phyloP scores from a whole-genome alignment of 1,140 invertebrate genomes.

The Helicoverpa armigera region DNA sequence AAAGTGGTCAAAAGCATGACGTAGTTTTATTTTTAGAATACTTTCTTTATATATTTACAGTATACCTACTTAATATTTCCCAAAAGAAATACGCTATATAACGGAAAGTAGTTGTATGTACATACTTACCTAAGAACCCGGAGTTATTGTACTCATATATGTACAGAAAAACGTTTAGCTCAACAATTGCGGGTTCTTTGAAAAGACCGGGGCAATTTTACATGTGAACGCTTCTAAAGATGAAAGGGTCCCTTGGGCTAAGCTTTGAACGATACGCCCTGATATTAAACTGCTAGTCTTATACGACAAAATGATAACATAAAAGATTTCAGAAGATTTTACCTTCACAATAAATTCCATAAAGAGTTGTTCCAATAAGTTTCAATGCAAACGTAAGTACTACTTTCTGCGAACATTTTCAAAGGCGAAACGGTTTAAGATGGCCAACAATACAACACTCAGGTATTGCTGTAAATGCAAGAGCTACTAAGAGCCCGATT shows the following conservation, averaged over 20 bases:
- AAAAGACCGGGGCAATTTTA: conserved; percentile 16
- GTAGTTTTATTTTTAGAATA: no score
- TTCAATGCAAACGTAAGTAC: neutral
- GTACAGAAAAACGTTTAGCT: conserved; percentile 4
- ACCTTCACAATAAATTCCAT: no score
- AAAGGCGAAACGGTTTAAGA: conserved; percentile 5
- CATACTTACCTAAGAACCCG: neutral
- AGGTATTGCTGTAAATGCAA: neutral
- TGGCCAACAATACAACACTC: neutral
- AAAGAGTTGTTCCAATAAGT: no score
- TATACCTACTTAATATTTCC: no score
- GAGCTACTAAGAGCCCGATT: neutral
- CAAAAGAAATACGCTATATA: no score
- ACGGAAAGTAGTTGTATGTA: neutral
- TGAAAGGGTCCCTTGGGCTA: conserved; percentile 2
- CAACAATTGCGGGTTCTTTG: conserved; percentile 9
- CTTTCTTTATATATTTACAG: no score
- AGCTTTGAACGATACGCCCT: neutral
- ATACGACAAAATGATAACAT: no score
- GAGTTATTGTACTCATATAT: neutral
- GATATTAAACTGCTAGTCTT: neutral
- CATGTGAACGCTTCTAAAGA: conserved; percentile 1
- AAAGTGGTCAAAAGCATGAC: no score
- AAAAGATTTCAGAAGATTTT: no score
- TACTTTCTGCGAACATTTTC: neutral